Base-by-base conservation (phyloP, 2,888 invertebrate genomes). In the Lydus trimaculatus region DNA sequence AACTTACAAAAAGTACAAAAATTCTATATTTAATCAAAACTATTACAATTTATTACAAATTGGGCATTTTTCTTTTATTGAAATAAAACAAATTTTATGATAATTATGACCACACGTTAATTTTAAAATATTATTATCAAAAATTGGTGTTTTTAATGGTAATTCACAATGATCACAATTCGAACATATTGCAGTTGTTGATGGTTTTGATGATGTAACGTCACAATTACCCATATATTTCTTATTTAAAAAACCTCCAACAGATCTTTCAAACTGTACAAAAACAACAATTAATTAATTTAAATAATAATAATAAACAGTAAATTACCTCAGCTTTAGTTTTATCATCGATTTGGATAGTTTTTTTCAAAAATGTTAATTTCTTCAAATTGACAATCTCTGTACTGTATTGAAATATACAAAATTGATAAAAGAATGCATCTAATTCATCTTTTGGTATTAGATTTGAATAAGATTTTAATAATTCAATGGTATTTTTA, bases 361-460 rank as follows among this genome's bases (percentile, higher is more conserved):
- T 31, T 15, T 63, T 39, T 25, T 63, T 56, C 0, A 25, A 23
- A 9, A 63, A 59, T 39, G 43, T 15, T n/a, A 25, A 17, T 23
- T 31, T 61, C 11, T 33, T 20, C 13, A n/a, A 11, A 28, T 31
- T 86, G 73, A 86, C 87, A 77, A 84, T 86, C 80, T 62, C 52
- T 2, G 63, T 31, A 60, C 87, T 81, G 0, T 85, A 82, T 31
- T 85, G 85, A 73, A 90, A 81, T 67, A 90, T 82, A 77, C 89
- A 88, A 0, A 87, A 84, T 70, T 90, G 89, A 74, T 89, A 90
- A 77, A 90, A 92, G 84, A 88, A 89, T 74, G 86, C 84, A 67
- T 90, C 88, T 58, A 92, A 80, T n/a, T 88, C 87, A 9, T 89
- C 87, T 58, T 87, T 81, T 0, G 88, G 88, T 61, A 92, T 87